Percentiles rank a stretch among this genome's conserved stretches.
Conservation (phyloP, 2,797 vertebrate genomes). For the Propithecus perrieri region DNA sequence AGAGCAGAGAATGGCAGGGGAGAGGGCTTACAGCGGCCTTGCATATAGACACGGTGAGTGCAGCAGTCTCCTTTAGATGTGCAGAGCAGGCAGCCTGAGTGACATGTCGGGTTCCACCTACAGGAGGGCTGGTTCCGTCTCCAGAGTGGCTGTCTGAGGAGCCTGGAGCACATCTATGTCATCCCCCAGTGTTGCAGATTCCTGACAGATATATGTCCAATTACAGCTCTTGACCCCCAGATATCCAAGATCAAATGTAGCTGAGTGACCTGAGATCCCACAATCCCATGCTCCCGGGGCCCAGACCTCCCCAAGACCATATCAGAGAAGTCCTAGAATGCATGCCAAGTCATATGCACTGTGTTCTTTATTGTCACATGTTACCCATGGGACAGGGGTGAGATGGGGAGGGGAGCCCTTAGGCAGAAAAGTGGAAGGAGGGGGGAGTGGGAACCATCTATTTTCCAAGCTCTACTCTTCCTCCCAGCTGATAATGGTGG, state of each 20-base stretch:
- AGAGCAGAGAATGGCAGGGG: not conserved
- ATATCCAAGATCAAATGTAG: not conserved
- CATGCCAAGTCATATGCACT: slow-evolving; percentile 24
- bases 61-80: not conserved
- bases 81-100: not conserved
- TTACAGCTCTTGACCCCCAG: not conserved
- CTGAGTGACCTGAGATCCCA: not conserved
- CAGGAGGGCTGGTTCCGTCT: not conserved
- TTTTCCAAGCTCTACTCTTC: not conserved
- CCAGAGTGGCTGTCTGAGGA: not conserved
- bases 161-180: not conserved
- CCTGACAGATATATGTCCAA: not conserved
- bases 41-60: not conserved
- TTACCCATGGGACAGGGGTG: not conserved
- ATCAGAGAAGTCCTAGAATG: slow-evolving; percentile 14
- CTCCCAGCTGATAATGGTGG: not conserved
- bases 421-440: not conserved
- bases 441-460: not conserved
- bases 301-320: not conserved
- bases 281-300: not conserved
- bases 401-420: not conserved
- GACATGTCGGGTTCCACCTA: not conserved
- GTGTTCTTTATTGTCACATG: slow-evolving; percentile 69
- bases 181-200: not conserved
- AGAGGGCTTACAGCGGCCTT: not conserved